Evolutionary conservation across 2,113 vertebrate species (phyloP), one percentile per base, ranked within the genome.

Genomic region (Triplophysa dalaica): DNA sequence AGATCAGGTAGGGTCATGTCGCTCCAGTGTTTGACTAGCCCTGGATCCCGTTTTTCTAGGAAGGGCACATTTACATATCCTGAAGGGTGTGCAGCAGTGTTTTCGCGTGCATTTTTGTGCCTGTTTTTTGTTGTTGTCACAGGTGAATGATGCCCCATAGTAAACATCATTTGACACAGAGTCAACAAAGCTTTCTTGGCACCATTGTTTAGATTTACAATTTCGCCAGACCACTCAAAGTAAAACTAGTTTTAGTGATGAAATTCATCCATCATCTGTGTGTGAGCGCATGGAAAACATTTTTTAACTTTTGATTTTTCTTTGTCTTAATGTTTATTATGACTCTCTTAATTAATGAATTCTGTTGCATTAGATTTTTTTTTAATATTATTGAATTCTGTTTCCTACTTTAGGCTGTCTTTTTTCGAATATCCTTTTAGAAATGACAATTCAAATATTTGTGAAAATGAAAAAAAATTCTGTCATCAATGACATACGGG

Each of bases 21-120:
- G 73, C 58, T 10, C 38, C 52, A 1, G 8, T 83, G 66, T 83
- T 83, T 84, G 56, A 54, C 50, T 45, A 70, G 48, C 2, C 66
- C 48, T 45, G 45, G 75, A 82, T 82, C 83, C 83, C 83, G 80
- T 84, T 82, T 84, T 84, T 68, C 77, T 82, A 70, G 79, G 64
- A 68, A 75, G 76, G 70, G 52, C 6, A 8, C 76, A 84, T 84
- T 84, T 84, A 79, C 83, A 82, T 84, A 84, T 84, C 83, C 80
- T 84, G 83, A 60, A 82, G 80, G 76, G 83, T 29, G 80, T 82
- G 5, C 62, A 8, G 63, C 45, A 3, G 13, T n/a, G 19, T 56
- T 48, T 68, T 22, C 26, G 22, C 21, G 12, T 19, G 10, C 48
- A 60, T 8, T 26, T 65, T 58, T 63, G 21, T 17, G 24, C 70